Conservation (phyloP, 2,888 invertebrate genomes). For the Microplitis deprimator region DNA sequence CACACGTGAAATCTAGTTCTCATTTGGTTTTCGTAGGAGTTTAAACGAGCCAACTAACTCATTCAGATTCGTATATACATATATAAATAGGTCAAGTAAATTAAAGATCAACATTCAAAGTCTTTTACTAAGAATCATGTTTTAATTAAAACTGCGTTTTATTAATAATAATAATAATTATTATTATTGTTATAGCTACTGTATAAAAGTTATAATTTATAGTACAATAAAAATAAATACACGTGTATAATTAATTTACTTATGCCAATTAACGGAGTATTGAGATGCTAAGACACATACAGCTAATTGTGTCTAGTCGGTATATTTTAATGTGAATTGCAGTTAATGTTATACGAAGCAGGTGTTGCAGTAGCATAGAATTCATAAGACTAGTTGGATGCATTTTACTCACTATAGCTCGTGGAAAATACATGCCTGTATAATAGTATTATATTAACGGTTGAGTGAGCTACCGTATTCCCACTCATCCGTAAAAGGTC, state of each 20-base stretch:
- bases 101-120: neutral
- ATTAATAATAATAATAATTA: neutral
- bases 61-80: neutral
- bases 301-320: neutral
- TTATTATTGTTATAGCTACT: neutral
- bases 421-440: neutral
- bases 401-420: neutral
- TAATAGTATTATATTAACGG: conserved; percentile 17
- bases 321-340: neutral
- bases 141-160: neutral
- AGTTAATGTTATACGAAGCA: neutral
- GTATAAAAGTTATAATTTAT: neutral
- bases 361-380: too few relatives aligned
- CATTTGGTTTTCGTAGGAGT: conserved; percentile 3
- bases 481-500: conserved; percentile 28
- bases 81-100: neutral
- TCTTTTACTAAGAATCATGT: neutral
- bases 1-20: neutral
- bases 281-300: neutral
- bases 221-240: neutral
- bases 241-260: neutral
- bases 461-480: conserved; percentile 24
- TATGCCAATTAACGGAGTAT: neutral
- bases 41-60: neutral
- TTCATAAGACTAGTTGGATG: neutral